These are phyloP conservation scores for Damaliscus lunatus DNA, from an alignment of 2,113 vertebrate species.

Conservation along the genomic window DNA sequence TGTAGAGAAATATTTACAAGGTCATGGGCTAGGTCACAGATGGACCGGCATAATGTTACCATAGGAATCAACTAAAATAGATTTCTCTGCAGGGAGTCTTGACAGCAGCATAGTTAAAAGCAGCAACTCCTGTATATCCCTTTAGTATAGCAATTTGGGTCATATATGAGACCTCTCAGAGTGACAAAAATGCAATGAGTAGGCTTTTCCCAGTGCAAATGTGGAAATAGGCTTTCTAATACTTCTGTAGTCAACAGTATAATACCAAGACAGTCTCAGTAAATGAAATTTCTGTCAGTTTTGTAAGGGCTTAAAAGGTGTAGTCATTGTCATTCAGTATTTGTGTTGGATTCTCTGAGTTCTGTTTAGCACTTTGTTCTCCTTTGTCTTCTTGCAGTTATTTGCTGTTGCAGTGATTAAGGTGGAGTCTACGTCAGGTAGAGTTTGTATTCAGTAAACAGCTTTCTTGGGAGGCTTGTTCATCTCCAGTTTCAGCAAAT, in stretches of 20 bases:
- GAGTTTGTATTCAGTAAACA: neutral
- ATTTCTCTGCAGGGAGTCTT: neutral
- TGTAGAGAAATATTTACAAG: neutral
- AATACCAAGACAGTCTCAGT: neutral
- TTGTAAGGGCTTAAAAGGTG: neutral
- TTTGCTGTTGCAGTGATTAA: neutral
- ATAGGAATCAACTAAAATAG: neutral
- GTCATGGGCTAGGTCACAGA: neutral
- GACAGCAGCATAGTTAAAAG: neutral
- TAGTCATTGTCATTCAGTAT: neutral
- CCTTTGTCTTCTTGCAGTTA: neutral
- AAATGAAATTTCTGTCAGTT: neutral
- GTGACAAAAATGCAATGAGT: neutral
- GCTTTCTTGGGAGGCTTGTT: neutral
- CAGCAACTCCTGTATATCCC: neutral
- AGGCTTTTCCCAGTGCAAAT: neutral
- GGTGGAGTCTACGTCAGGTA: neutral
- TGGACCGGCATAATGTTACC: neutral
- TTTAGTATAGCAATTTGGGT: neutral
- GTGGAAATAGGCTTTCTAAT: neutral
- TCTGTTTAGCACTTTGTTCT: neutral
- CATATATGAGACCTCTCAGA: neutral
- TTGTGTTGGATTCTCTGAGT: neutral
- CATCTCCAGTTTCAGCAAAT: neutral
- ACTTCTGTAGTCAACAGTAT: neutral